phyloP scores from a whole-genome alignment of 2,113 vertebrate species.

The Lonchura striata region DNA sequence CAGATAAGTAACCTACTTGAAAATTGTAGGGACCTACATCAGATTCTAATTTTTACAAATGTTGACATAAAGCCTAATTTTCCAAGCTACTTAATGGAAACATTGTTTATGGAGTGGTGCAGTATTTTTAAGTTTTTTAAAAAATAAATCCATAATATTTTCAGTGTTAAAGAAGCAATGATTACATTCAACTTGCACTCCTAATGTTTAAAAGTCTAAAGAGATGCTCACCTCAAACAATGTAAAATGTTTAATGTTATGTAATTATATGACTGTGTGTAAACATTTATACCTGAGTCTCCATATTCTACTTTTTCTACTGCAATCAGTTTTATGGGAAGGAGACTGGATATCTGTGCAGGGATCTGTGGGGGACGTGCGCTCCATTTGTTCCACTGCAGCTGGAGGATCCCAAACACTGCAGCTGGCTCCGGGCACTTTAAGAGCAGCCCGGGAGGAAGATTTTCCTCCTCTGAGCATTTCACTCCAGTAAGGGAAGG shows the following conservation, averaged over 20 bases:
- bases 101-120: conserved; percentile 77
- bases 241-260: conserved; percentile 73
- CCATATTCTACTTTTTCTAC: conserved; percentile 65
- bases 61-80: conserved; percentile 81
- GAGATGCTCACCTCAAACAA: conserved; percentile 73
- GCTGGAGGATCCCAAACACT: conserved; percentile 61
- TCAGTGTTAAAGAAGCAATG: conserved; percentile 77
- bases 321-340: conserved; percentile 51
- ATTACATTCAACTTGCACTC: conserved; percentile 75
- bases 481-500: not conserved
- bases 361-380: not conserved
- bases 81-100: conserved; percentile 75
- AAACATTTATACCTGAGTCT: conserved; percentile 70
- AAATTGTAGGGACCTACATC: conserved; percentile 74
- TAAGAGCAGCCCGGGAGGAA: conserved; percentile 35
- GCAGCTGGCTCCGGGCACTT: conserved; percentile 59
- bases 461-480: conserved; percentile 47
- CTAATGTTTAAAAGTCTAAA: conserved; percentile 70
- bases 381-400: conserved; percentile 65
- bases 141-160: conserved; percentile 74
- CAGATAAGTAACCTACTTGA: conserved; percentile 83
- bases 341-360: not conserved
- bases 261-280: conserved; percentile 74
- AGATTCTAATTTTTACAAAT: conserved; percentile 79
- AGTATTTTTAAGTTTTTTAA: conserved; percentile 74